phyloP scores from a whole-genome alignment of 2,797 vertebrate species.

The Sebastes alutus region DNA sequence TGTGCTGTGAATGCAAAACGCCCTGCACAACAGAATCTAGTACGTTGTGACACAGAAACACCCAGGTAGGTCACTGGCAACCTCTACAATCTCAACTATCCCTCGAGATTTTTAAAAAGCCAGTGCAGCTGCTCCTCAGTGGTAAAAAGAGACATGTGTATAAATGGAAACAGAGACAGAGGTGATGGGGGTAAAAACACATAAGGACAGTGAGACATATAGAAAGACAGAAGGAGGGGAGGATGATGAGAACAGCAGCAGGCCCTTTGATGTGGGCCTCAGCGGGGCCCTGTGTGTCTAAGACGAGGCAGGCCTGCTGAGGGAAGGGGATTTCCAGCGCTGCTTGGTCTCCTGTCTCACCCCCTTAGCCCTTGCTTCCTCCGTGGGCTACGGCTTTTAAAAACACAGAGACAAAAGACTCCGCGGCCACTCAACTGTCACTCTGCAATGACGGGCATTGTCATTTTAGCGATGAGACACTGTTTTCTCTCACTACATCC shows the following conservation, averaged over 20 bases:
- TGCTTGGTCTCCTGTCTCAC: constrained; percentile 65
- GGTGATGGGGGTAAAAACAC: constrained; percentile 25
- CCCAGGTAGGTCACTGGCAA: background rate
- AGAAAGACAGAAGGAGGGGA: constrained; percentile 56
- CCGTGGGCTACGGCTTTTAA: constrained; percentile 43
- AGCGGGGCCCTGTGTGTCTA: constrained; percentile 52
- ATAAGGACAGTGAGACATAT: constrained; percentile 56
- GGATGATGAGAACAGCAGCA: constrained; percentile 73
- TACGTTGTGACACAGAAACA: background rate
- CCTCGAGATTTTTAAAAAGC: background rate
- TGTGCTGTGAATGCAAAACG: background rate
- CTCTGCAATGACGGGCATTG: constrained; percentile 25
- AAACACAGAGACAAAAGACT: constrained; percentile 36
- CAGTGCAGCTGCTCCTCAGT: background rate
- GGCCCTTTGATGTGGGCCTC: constrained; percentile 76
- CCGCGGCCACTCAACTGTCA: background rate
- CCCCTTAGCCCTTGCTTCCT: constrained; percentile 66
- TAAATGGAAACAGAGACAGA: constrained; percentile 49
- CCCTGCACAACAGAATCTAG: background rate
- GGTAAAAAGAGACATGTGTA: background rate
- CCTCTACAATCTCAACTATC: background rate
- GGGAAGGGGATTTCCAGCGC: constrained; percentile 79
- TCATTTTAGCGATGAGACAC: background rate
- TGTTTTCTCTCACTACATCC: background rate
- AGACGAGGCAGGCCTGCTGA: constrained; percentile 58